A percentile compares a stretch with the other conserved stretches of the same genome.
Evolutionary conservation across 2,888 invertebrate genomes (phyloP).

Genomic region (Caenorhabditis angaria): DNA sequence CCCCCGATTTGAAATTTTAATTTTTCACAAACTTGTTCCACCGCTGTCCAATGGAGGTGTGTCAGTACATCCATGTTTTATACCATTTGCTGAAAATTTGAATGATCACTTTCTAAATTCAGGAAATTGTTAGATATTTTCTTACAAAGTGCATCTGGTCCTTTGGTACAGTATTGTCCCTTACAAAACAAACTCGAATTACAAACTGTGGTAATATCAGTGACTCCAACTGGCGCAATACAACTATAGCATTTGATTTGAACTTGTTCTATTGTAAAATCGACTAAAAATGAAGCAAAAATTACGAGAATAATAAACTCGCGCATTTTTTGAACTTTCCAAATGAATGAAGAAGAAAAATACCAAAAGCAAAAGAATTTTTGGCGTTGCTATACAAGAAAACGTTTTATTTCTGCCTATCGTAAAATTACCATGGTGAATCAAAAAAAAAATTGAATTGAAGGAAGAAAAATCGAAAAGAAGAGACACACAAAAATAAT

Average conservation of each 20-base stretch:
- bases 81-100: constrained; percentile 31
- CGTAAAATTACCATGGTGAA: constrained; percentile 11
- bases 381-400: constrained; percentile 7
- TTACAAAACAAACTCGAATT: constrained; percentile 31
- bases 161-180: constrained; percentile 48
- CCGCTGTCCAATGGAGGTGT: constrained; percentile 36
- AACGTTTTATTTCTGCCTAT: constrained; percentile 7
- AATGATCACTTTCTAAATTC: not conserved
- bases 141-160: constrained; percentile 39
- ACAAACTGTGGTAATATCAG: constrained; percentile 21
- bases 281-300: not conserved
- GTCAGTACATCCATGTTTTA: constrained; percentile 35
- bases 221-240: constrained; percentile 23
- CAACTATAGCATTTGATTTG: constrained; percentile 43
- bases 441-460: too few species aligned
- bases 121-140: constrained; percentile 2
- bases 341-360: not conserved
- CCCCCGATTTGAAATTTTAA: too few species aligned
- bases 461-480: constrained; percentile 1
- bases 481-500: not conserved
- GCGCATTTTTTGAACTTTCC: not conserved
- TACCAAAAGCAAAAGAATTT: not conserved
- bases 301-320: not conserved
- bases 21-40: constrained; percentile 20
- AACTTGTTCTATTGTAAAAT: constrained; percentile 24